These are phyloP conservation scores for Acanthochromis polyacanthus DNA, from an alignment of 2,113 vertebrate species.

Conservation along the genomic window DNA sequence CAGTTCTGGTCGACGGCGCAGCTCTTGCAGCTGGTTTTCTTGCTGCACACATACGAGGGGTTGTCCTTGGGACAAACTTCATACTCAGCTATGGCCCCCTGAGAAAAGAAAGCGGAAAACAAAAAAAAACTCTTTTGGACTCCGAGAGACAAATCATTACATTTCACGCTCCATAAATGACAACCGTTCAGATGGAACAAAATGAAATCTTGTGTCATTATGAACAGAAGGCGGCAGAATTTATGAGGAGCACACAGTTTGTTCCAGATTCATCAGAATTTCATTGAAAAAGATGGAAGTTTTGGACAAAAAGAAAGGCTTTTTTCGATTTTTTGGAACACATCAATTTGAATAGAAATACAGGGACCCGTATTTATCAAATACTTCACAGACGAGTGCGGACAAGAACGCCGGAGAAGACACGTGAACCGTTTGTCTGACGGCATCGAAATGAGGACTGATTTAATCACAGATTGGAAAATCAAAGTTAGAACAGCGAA, in stretches of 20 bases:
- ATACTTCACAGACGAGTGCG: background rate
- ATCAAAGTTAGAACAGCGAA: constrained; percentile 26
- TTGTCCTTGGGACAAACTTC: constrained; percentile 93
- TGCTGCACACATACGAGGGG: constrained; percentile 93
- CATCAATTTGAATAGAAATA: background rate
- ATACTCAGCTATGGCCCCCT: constrained; percentile 88
- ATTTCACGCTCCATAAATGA: background rate
- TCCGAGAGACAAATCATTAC: background rate
- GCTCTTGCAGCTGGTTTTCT: constrained; percentile 98
- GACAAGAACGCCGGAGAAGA: constrained; percentile 2
- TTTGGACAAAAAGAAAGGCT: background rate
- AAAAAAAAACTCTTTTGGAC: background rate
- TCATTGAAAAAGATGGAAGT: background rate
- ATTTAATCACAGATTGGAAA: constrained; percentile 35
- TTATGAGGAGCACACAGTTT: no score
- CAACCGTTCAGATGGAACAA: background rate
- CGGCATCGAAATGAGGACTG: constrained; percentile 27
- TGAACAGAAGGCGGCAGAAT: no score
- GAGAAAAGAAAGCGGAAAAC: constrained; percentile 11
- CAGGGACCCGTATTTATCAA: background rate
- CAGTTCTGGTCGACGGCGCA: constrained; percentile 97
- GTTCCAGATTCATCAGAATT: no score
- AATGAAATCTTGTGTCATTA: background rate
- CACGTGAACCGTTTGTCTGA: background rate
- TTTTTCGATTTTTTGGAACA: background rate